Evolutionary conservation across 2,888 invertebrate genomes (phyloP).

Genomic region (Trileptium ribeirensis): DNA sequence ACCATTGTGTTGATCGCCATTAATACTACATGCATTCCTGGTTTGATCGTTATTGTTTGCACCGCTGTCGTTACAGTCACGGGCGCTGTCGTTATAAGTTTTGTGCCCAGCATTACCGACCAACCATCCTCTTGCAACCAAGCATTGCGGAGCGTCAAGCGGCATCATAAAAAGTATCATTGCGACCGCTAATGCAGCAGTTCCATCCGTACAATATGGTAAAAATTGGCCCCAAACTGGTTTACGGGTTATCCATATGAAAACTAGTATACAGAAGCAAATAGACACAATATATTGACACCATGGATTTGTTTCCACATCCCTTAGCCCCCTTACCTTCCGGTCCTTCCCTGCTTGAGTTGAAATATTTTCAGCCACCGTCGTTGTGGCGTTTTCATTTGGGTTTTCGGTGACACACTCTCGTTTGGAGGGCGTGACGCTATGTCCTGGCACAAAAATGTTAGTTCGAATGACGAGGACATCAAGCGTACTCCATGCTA

Average conservation of each 20-base stretch:
- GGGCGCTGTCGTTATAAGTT: background rate
- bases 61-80: background rate
- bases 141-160: too few species aligned
- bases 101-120: too few species aligned
- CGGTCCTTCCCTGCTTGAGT: too few species aligned
- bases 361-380: background rate
- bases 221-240: background rate
- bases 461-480: background rate
- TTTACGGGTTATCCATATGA: background rate
- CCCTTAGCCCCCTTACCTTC: too few species aligned
- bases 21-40: too few species aligned
- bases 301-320: background rate
- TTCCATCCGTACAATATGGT: background rate
- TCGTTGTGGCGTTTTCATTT: background rate
- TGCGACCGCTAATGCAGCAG: background rate
- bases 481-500: background rate
- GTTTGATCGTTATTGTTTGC: background rate
- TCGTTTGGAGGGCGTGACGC: too few species aligned
- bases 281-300: too few species aligned
- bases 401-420: too few species aligned
- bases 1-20: too few species aligned
- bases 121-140: too few species aligned
- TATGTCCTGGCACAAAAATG: too few species aligned
- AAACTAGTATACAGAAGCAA: background rate
- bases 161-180: too few species aligned